A percentile compares a stretch with the other conserved stretches of the same genome.
phyloP scores from a whole-genome alignment of 2,888 invertebrate species.

The Noctua pronuba region DNA sequence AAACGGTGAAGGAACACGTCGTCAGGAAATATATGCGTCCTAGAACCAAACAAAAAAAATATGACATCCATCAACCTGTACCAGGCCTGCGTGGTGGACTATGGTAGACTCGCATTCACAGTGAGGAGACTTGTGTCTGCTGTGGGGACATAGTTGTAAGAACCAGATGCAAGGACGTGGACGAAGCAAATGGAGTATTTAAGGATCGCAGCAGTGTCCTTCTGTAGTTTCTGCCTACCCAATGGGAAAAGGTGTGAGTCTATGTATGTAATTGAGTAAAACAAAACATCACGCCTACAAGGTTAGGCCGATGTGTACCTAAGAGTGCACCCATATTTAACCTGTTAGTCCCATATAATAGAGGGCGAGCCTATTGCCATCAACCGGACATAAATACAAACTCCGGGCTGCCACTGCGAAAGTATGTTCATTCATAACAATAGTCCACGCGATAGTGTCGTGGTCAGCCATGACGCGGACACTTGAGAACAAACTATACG shows the following conservation, averaged over 20 bases:
- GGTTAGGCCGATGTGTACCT: not conserved
- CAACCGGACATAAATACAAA: not conserved
- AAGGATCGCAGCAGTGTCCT: not conserved
- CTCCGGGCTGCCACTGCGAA: not conserved
- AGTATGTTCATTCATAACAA: not conserved
- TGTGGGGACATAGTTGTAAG: not conserved
- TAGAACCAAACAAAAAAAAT: not conserved
- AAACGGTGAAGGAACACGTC: not conserved
- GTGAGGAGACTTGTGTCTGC: not conserved
- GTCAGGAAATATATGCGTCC: not conserved
- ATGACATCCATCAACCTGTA: not conserved
- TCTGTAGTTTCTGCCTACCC: too few species aligned
- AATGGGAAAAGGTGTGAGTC: not conserved
- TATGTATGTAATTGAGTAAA: not conserved
- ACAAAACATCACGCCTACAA: not conserved
- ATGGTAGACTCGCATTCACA: not conserved
- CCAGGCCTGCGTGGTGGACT: not conserved
- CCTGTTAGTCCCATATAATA: not conserved
- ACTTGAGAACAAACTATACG: slow-evolving; percentile 19
- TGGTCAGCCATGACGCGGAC: slow-evolving; percentile 35
- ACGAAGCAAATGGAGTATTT: not conserved
- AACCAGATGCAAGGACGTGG: not conserved
- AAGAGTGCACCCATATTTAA: not conserved
- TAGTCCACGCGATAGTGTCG: slow-evolving; percentile 2
- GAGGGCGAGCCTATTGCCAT: not conserved